Evolutionary conservation across 37 sponge, comb jelly and placozoan genomes (phyloP), one percentile per base, ranked within the genome.

Genomic region (Oscarella lobularis): DNA sequence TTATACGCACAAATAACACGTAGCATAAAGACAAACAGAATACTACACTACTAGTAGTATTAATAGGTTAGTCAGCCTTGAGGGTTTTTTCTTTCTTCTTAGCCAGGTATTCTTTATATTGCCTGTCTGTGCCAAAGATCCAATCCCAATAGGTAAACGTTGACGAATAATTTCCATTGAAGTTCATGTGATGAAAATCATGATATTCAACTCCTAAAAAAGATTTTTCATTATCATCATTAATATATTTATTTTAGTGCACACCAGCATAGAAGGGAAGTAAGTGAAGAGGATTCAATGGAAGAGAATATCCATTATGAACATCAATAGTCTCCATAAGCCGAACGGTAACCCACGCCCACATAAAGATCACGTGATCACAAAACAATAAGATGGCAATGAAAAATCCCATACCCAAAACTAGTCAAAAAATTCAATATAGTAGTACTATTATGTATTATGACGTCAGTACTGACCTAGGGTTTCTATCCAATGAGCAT

Each of bases 121-220:
- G 90, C 20, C 39, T 60, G 65, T 92, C 89, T 20, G 92, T 92
- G 40, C 92, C 92, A 74, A 92, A 88, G 35, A 88, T 35, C 84
- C 82, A 79, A 80, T 92, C 92, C 92, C 92, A 92, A 83, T 83
- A 92, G 38, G 67, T 31, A 40, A 92, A 92, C 0, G 89, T 84
- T 38, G 83, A 82, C 65, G 78, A 74, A 75, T 88, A 92, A 81
- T 92, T 92, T 0, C 92, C 92, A 70, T 74, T 88, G 79, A 92
- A 92, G 78, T 92, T 92, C 83, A 77, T 76, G 81, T 92, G 92
- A 72, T 92, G 92, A 40, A 92, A 92, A 67, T 92, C 92, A 73
- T 92, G 92, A 37, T 81, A 92, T 48, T 48, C 60, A 48, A 27
- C 20, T 9, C 60, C 60, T 48, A 48, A 20, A 48, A 48, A n/a